Percentiles rank a stretch among this genome's conserved stretches.
phyloP scores from a whole-genome alignment of 2,113 vertebrate species.

The Xenopus laevis region DNA sequence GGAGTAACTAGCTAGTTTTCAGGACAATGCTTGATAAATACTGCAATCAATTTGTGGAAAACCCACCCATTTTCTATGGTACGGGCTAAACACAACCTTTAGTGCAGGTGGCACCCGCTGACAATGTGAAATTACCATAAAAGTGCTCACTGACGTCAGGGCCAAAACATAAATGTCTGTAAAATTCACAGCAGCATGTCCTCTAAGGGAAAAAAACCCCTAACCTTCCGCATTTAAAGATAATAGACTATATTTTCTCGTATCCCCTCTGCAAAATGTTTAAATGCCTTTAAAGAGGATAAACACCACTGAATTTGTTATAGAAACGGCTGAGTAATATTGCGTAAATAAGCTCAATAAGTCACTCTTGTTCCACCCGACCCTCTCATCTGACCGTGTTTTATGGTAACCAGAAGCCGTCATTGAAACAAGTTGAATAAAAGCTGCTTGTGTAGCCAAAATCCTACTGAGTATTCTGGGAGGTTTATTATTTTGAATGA shows the following conservation, averaged over 20 bases:
- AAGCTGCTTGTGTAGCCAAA: too few species aligned
- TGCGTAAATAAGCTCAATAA: neutral
- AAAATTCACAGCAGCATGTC: slow-evolving; percentile 23
- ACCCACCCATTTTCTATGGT: neutral
- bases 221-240: neutral
- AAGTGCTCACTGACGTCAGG: slow-evolving; percentile 26
- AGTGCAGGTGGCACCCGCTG: slow-evolving; percentile 7
- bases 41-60: neutral
- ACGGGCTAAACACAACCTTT: neutral
- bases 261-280: neutral
- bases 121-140: slow-evolving; percentile 25
- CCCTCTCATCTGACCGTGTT: too few species aligned
- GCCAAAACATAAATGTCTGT: slow-evolving; percentile 11
- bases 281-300: neutral
- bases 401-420: too few species aligned
- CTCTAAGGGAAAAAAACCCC: neutral
- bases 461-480: too few species aligned
- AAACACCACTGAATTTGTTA: neutral
- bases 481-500: too few species aligned
- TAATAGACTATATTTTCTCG: neutral
- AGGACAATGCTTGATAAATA: neutral
- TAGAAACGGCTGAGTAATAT: neutral
- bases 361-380: neutral
- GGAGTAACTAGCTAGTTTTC: slow-evolving; percentile 2
- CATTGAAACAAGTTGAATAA: too few species aligned